Conservation (phyloP, 1,140 invertebrate genomes). For the Saxidomus purpurata region DNA sequence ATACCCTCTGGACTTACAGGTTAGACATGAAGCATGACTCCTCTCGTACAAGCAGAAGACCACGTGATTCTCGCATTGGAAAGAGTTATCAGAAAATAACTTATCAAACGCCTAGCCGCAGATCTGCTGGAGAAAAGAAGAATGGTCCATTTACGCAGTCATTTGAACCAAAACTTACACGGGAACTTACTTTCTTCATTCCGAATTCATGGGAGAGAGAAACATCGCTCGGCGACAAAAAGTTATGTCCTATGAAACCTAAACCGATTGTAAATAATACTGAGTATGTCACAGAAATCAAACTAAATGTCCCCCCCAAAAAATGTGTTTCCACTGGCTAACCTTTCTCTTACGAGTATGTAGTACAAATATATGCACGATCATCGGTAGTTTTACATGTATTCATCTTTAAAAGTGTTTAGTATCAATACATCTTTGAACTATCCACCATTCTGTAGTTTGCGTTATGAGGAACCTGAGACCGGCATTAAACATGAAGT, state of each 20-base stretch:
- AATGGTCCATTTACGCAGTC: not conserved
- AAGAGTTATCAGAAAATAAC: not conserved
- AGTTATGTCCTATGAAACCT: not conserved
- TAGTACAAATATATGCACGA: too few species aligned
- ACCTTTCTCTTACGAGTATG: too few species aligned
- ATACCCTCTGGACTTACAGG: not conserved
- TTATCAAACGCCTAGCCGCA: not conserved
- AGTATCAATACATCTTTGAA: too few species aligned
- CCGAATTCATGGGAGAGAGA: not conserved
- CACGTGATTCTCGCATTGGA: not conserved
- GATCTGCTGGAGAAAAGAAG: not conserved
- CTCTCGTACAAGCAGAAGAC: not conserved
- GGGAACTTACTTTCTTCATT: not conserved
- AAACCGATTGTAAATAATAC: not conserved
- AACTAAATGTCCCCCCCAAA: not conserved
- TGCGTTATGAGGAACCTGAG: too few species aligned
- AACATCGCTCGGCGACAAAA: not conserved
- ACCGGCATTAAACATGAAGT: too few species aligned
- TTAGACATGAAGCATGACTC: not conserved
- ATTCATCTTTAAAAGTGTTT: too few species aligned
- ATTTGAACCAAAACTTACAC: not conserved
- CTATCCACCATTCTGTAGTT: too few species aligned
- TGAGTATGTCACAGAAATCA: not conserved
- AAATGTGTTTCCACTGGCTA: not conserved
- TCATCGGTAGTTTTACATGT: too few species aligned